Evolutionary conservation across 2,113 vertebrate genomes (phyloP), one percentile per base, ranked within the genome.

Genomic region (Scomber colias): DNA sequence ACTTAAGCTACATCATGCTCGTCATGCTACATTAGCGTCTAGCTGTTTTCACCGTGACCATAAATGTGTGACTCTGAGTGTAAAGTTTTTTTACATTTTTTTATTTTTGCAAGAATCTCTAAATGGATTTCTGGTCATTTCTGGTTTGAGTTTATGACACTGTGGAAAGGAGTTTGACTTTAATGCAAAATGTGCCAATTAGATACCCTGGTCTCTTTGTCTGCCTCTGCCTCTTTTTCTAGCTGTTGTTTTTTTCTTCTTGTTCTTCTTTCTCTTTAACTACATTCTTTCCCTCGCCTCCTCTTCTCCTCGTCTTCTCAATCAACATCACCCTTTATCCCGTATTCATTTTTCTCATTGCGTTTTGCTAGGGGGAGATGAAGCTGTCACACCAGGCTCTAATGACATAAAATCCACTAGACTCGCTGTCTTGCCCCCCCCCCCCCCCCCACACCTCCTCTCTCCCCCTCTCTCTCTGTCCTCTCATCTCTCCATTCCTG

Each of bases 331-430:
- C 21, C 44, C n/a, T 3, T 7, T 44, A 62, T 67, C 49, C 31
- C 30, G 11, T 45, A 27, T 59, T 79, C 31, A 57, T 74, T 66
- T 74, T 24, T 30, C 15, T 67, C 19, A 11, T 11, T 31, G 21
- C 51, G 13, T 54, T 50, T 71, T 56, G 70, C 80, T 60, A 27
- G n/a, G 53, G 31, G 63, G 63, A 80, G 59, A 84, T 81, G 35
- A 67, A 69, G 57, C 67, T 79, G 73, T 75, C 82, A 79, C 45
- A 61, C 51, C 17, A 16, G 70, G n/a, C 86, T 81, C 61, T 75
- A 87, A 82, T 76, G 63, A 69, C 74, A 82, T 72, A 21, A 60
- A 50, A 77, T 79, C 83, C 80, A 57, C 56, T 44, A 14, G 51
- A 82, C 59, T 60, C 19, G 55, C 44, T 46, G 31, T 56, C 54